phyloP scores from a whole-genome alignment of 1,140 invertebrate species.

The Diuraphis noxia region DNA sequence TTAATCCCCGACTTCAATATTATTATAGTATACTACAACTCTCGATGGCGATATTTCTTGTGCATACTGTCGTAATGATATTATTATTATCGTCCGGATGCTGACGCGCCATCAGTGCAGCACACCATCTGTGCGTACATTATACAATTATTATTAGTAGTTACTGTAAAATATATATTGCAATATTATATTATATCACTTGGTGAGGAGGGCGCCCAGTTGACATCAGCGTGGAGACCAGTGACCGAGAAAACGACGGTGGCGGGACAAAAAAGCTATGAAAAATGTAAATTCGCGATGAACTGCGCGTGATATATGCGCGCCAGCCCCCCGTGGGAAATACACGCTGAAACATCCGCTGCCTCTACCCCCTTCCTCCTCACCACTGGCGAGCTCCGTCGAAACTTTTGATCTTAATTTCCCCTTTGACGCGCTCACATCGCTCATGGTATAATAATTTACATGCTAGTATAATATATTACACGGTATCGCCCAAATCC shows the following conservation, averaged over 20 bases:
- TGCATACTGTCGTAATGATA: not conserved
- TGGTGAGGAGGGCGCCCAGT: too few relatives aligned
- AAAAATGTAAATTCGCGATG: not conserved
- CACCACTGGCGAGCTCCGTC: not conserved
- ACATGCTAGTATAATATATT: not conserved
- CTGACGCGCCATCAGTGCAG: not conserved
- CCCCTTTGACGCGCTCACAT: not conserved
- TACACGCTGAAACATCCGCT: not conserved
- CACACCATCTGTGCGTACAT: not conserved
- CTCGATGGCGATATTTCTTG: too few relatives aligned
- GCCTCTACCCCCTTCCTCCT: not conserved
- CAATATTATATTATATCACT: too few relatives aligned
- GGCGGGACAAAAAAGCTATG: not conserved
- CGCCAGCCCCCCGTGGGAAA: not conserved
- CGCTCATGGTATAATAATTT: not conserved
- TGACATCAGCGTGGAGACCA: too few relatives aligned
- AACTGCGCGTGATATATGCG: not conserved
- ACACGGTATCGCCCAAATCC: not conserved
- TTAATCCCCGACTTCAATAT: not conserved
- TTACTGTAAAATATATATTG: not conserved
- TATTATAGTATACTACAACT: not conserved
- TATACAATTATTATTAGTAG: not conserved
- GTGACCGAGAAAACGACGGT: not conserved
- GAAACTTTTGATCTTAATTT: conserved; percentile 28
- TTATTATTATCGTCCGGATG: not conserved